Percentiles rank a stretch among this genome's conserved stretches.
Evolutionary conservation across 2,888 invertebrate genomes (phyloP).

Genomic region (Theretra japonica): DNA sequence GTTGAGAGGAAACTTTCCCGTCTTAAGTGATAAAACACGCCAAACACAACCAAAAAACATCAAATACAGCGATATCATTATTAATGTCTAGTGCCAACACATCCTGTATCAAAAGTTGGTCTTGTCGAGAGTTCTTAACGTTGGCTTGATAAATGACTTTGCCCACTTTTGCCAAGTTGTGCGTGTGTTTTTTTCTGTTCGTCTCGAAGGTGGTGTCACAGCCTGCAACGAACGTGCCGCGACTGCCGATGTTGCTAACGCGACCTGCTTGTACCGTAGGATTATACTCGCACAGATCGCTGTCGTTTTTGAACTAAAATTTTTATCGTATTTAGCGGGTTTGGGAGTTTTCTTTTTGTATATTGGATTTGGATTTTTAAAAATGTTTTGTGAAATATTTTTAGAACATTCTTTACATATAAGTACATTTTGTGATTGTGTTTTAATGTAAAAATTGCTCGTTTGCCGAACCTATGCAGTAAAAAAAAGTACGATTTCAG

Average conservation of each 20-base stretch:
- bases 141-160: slow-evolving; percentile 83
- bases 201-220: slow-evolving; percentile 55
- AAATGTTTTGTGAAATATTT: no score
- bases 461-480: no score
- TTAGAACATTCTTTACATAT: no score
- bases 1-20: slow-evolving; percentile 67
- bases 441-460: no score
- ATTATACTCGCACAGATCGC: slow-evolving; percentile 61
- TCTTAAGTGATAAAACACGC: slow-evolving; percentile 80
- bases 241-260: slow-evolving; percentile 65
- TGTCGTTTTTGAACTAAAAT: slow-evolving; percentile 52
- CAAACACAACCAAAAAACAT: slow-evolving; percentile 73
- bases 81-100: slow-evolving; percentile 80
- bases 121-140: slow-evolving; percentile 82
- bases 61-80: slow-evolving; percentile 78
- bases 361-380: no score
- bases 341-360: background rate
- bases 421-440: no score
- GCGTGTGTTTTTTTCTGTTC: slow-evolving; percentile 50
- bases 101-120: slow-evolving; percentile 82
- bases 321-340: slow-evolving; percentile 32
- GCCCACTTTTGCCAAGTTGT: slow-evolving; percentile 75
- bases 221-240: slow-evolving; percentile 64
- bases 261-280: slow-evolving; percentile 54
- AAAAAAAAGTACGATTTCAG: no score